phyloP scores from a whole-genome alignment of 92 coral and sea anemone genomes.

The Palythoa caribaeorum region DNA sequence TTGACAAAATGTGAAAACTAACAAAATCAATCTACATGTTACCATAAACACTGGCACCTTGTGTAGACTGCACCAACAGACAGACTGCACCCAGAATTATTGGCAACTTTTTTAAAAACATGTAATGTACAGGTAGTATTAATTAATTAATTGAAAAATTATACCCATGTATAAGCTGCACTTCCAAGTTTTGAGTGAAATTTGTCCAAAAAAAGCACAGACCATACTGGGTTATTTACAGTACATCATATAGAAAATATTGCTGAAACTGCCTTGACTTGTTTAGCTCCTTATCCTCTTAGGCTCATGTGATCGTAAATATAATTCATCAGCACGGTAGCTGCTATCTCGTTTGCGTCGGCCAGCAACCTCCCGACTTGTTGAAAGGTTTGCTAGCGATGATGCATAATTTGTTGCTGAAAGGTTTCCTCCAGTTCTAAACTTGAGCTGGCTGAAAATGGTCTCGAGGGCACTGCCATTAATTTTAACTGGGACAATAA shows the following conservation, averaged over 20 bases:
- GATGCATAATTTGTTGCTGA: conserved; percentile 28
- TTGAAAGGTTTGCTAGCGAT: conserved; percentile 22
- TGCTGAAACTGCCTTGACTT: conserved; percentile 4
- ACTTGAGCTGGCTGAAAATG: conserved; percentile 17
- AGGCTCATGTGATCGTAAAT: conserved; percentile 8
- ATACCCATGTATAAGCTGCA: conserved; percentile 3
- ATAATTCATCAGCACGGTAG: conserved; percentile 21
- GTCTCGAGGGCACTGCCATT: conserved; percentile 30
- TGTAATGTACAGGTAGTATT: background rate
- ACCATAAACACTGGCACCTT: conserved; percentile 14
- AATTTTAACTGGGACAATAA: conserved; percentile 25
- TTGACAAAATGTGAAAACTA: background rate
- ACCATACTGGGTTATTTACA: background rate
- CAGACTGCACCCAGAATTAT: conserved; percentile 15
- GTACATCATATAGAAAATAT: conserved; percentile 3
- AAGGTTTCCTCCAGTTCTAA: conserved; percentile 22
- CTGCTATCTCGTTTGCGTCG: conserved; percentile 7
- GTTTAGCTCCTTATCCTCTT: conserved; percentile 19
- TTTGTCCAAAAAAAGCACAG: conserved; percentile 6
- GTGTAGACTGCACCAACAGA: conserved; percentile 3
- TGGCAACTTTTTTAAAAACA: background rate
- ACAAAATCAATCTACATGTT: background rate
- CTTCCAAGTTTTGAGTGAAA: background rate
- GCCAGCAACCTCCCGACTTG: conserved; percentile 21
- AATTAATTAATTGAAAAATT: background rate